Evolutionary conservation across 2,113 vertebrate genomes (phyloP), one percentile per base, ranked within the genome.

Genomic region (Petroica traversi): DNA sequence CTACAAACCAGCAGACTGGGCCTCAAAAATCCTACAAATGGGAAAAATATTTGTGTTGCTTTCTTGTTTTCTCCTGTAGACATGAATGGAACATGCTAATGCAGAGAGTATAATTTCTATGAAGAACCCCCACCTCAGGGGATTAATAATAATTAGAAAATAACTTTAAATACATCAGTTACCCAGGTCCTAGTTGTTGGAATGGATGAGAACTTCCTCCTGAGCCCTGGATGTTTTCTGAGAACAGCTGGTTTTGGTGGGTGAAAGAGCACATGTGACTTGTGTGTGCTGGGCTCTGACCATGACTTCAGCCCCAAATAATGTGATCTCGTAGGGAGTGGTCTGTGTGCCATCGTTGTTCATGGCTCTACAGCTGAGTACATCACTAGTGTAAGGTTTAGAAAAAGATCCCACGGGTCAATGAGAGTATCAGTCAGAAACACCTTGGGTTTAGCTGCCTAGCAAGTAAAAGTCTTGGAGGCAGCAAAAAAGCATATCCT

Each of bases 191-290:
- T 75, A 76, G 29, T 46, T 90, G 12, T 17, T 85, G 29, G 51
- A 76, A 63, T 59, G 43, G 59, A 20, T 85, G 29, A 69, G 31
- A 82, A 51, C 14, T 61, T 2, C 51, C 79, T 71, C 31, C 22
- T 57, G 38, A 75, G 41, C 45, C 45, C 26, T 58, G 51, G 12
- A 19, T 41, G 10, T 73, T 64, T 67, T 67, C 61, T 85, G 61
- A 69, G 71, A 45, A 55, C 7, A 51, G 33, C 17, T 2, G 1
- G 13, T 81, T 74, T 59, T 5, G 6, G 40, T 9, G 6, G 15
- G 41, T 73, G 46, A 38, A 85, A 64, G 25, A 52, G 13, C 20
- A 28, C 0, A 0, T 1, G 7, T 29, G 46, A n/a, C 12, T 49
- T 17, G 19, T 20, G 4, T 66, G n/a, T 78, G 43, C 57, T 6